Evolutionary conservation across 2,113 vertebrate species (phyloP), one percentile per base, ranked within the genome.

Genomic region (Propithecus coquereli): DNA sequence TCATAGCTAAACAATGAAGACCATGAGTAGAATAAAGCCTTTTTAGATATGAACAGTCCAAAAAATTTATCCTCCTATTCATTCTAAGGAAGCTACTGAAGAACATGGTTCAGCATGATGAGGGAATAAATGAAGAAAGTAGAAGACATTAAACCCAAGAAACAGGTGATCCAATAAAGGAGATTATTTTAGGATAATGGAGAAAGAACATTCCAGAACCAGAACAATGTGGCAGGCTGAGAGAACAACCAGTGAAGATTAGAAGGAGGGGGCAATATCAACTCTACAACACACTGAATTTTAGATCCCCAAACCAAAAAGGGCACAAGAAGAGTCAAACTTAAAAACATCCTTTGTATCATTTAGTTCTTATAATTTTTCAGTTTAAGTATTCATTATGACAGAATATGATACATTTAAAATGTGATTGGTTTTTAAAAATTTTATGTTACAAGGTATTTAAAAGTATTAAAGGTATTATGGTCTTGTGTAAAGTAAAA

Each of bases 21-120:
- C 34, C 30, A 77, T 27, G n/a, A n/a, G 52, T 16, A 80, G 73
- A 91, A 91, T 32, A 73, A 59, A 70, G 65, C 87, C 43, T 66
- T 87, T 81, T 87, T 66, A 68, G 47, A 87, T 43, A 43, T 20
- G 66, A 18, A 6, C 66, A 86, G 66, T 81, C 50, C 16, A 91
- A 87, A 68, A 87, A 25, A 25, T 61, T 50, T 37, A 87, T 59
- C 76, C 68, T 94, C 74, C 59, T 87, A 6, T 82, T 94, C 27
- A 76, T 82, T 87, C 74, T 74, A 37, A 94, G 81, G 66, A 91
- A 82, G 43, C 34, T 45, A 76, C 66, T 91, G 37, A 91, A 96
- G 59, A 47, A 87, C 11, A 18, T 45, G 27, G 83, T 52, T 20
- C 83, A 61, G 52, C 16, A 82, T 76, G 87, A 43, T 76, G n/a